Base-by-base conservation (phyloP, 2,113 vertebrate species). In the Ceratotherium simum region DNA sequence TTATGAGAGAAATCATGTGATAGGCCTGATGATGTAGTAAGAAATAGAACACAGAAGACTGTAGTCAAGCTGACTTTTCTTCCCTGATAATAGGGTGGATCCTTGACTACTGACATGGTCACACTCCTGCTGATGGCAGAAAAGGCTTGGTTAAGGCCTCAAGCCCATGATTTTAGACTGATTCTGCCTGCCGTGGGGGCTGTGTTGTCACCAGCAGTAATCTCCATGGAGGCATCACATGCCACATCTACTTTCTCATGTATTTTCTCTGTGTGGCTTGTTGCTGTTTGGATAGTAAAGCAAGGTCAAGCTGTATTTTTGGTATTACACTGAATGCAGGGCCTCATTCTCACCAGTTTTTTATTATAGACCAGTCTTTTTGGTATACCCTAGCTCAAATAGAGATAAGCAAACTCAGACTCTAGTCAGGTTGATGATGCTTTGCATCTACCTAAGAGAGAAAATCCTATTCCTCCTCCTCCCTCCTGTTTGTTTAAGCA, bases 21-120 rank as follows among this genome's bases (percentile, higher is more conserved):
- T 84, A 65, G 16, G 31, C 10, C 17, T 79, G 64, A n/a, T 54
- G 33, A 84, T 23, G 0, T 65, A 70, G 5, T 33, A 85, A 64
- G 60, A 69, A 79, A 67, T 8, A 21, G 4, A 78, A 83, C 42
- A 46, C 27, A 70, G 67, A 80, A 70, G 69, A 48, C 82, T 58
- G 33, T 75, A 48, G 58, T 87, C 42, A 70, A 14, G n/a, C 7
- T 78, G 83, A 56, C 48, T 86, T 73, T 92, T 78, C 73, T 82
- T 51, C 51, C 42, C 5, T 73, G 21, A 56, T 48, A 62, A 16
- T 42, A 69, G 8, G 11, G 8, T 72, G 36, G 8, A n/a, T 81
- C 31, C 16, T 62, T 64, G 58, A 51, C 70, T 94, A 16, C n/a
- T 76, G 18, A 39, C 58, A 54, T 33, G 25, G 27, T 36, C 33